Percentiles rank a stretch among this genome's conserved stretches.
phyloP scores from a whole-genome alignment of 1,140 invertebrate genomes.

The Sarcophaga peregrina region DNA sequence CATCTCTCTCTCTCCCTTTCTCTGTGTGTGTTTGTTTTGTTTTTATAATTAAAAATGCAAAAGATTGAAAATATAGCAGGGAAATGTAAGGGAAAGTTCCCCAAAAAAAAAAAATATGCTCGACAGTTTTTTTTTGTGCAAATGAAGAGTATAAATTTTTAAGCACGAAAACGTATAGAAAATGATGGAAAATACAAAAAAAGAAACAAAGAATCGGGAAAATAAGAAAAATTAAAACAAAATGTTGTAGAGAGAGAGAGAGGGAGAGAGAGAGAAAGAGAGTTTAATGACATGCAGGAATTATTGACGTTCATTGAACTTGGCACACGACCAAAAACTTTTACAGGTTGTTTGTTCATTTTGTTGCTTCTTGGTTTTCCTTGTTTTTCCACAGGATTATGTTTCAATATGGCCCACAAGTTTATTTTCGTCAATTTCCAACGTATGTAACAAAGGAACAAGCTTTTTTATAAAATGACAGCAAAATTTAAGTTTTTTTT shows the following conservation, averaged over 20 bases:
- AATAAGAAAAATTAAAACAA: neutral
- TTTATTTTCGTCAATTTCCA: too few species aligned
- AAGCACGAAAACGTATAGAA: neutral
- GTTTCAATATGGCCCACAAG: neutral
- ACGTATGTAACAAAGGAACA: too few species aligned
- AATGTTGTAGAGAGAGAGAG: neutral
- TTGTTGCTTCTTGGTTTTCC: neutral
- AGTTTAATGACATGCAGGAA: slow-evolving; percentile 22
- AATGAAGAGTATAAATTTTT: neutral
- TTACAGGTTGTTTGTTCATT: slow-evolving; percentile 1
- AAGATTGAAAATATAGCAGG: too few species aligned
- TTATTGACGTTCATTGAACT: slow-evolving; percentile 27
- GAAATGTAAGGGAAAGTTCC: neutral
- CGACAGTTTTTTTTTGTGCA: neutral
- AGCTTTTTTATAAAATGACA: too few species aligned
- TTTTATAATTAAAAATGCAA: neutral
- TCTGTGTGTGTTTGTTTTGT: neutral
- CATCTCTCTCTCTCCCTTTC: neutral
- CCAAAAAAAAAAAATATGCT: neutral
- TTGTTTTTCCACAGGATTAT: neutral
- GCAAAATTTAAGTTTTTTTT: neutral
- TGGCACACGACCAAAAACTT: slow-evolving; percentile 26
- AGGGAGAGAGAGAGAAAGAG: neutral
- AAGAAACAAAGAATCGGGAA: neutral
- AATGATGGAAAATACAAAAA: neutral